These are phyloP conservation scores for Thymelicus acteon DNA, from an alignment of 2,888 invertebrate genomes.

Conservation along the genomic window DNA sequence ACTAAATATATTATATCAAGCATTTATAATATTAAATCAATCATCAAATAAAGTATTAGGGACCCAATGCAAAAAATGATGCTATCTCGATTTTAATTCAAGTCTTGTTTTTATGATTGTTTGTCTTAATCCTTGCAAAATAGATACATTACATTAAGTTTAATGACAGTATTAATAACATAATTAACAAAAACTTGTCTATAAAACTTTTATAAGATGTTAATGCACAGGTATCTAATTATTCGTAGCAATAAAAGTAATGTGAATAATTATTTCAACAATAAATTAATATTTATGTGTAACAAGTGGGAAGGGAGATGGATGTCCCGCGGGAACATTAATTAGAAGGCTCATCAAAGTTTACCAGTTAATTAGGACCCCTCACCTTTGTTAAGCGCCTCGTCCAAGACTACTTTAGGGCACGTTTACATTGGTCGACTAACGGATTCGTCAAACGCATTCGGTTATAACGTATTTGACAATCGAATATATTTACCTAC, in stretches of 20 bases:
- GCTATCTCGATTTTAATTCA: no score
- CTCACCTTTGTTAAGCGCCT: conserved; percentile 63
- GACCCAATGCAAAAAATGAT: no score
- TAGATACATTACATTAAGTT: background rate
- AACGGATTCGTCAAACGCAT: background rate
- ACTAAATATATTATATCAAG: no score
- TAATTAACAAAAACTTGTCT: background rate
- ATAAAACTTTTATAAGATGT: background rate
- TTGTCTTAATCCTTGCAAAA: conserved; percentile 24
- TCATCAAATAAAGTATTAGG: no score
- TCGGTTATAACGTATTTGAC: background rate
- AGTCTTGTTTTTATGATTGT: conserved; percentile 67
- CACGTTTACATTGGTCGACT: background rate
- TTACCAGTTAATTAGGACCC: conserved; percentile 84
- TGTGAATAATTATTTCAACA: conserved; percentile 1
- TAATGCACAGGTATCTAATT: no score
- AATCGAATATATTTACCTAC: background rate
- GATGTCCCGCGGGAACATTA: conserved; percentile 75
- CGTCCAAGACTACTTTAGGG: background rate
- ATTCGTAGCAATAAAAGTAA: background rate
- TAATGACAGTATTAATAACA: background rate
- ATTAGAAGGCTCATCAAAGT: conserved; percentile 83
- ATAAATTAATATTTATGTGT: conserved; percentile 7
- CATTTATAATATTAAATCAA: no score
- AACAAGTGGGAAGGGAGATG: background rate